These are phyloP conservation scores for Poecile atricapillus DNA, from an alignment of 2,113 vertebrate species.

Conservation along the genomic window DNA sequence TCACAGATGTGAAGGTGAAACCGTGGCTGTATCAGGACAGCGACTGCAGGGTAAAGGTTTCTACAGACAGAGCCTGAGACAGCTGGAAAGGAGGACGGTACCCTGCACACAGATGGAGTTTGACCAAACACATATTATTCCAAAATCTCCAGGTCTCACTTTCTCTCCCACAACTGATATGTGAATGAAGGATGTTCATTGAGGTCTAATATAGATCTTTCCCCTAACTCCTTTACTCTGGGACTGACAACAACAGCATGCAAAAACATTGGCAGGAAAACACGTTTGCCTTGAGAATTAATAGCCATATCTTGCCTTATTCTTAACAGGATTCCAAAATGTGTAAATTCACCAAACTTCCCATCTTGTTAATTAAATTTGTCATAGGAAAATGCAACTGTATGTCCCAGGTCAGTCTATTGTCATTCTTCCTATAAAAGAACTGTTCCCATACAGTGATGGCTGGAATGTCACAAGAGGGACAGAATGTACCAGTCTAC, in stretches of 20 bases:
- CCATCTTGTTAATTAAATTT: neutral
- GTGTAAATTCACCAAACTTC: neutral
- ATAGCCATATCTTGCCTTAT: neutral
- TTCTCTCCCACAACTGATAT: neutral
- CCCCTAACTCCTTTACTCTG: neutral
- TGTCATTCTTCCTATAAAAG: neutral
- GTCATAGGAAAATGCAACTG: neutral
- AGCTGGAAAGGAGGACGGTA: neutral
- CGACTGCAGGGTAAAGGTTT: neutral
- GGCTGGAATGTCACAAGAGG: neutral
- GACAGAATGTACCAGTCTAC: neutral
- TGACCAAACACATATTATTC: neutral
- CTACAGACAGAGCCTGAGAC: neutral
- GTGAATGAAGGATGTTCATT: neutral
- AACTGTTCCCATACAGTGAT: neutral
- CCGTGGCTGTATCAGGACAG: neutral
- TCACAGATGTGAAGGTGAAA: neutral
- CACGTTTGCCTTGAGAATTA: neutral
- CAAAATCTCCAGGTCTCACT: neutral
- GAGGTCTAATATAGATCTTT: neutral
- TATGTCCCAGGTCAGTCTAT: neutral
- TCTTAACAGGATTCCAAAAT: neutral
- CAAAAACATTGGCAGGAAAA: neutral
- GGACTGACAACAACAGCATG: neutral
- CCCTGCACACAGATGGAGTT: neutral